Evolutionary conservation across 2,888 invertebrate species (phyloP).

Genomic region (Cosmia trapezina): DNA sequence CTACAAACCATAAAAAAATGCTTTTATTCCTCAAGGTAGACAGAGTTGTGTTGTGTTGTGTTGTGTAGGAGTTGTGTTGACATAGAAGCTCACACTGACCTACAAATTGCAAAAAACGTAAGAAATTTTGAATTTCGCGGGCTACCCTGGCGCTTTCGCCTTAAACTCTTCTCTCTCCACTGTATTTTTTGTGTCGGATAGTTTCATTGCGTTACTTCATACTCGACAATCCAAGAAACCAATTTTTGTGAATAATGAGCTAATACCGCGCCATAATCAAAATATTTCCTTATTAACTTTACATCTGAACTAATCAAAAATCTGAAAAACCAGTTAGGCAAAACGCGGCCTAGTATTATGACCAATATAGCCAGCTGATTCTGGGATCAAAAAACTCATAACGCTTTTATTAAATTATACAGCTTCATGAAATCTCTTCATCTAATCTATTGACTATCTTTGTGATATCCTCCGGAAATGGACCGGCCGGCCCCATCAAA

Average conservation of each 20-base stretch:
- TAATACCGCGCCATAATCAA: no score
- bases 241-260: no score
- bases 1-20: neutral
- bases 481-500: constrained; percentile 27
- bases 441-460: constrained; percentile 23
- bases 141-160: no score
- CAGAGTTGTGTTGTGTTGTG: no score
- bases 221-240: no score
- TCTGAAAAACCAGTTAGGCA: neutral
- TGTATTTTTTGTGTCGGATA: no score
- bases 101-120: no score
- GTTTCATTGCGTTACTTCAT: no score
- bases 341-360: neutral
- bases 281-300: neutral
- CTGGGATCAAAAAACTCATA: constrained; percentile 25
- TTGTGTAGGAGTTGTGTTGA: no score
- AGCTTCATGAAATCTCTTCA: constrained; percentile 19
- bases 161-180: no score
- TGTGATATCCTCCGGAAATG: constrained; percentile 38
- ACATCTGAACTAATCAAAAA: neutral
- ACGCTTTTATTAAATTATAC: neutral
- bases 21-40: neutral
- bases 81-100: no score
- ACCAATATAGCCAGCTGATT: neutral
- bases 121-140: no score